Base-by-base conservation (phyloP, 2,797 vertebrate genomes). In the Gymnothorax javanicus region DNA sequence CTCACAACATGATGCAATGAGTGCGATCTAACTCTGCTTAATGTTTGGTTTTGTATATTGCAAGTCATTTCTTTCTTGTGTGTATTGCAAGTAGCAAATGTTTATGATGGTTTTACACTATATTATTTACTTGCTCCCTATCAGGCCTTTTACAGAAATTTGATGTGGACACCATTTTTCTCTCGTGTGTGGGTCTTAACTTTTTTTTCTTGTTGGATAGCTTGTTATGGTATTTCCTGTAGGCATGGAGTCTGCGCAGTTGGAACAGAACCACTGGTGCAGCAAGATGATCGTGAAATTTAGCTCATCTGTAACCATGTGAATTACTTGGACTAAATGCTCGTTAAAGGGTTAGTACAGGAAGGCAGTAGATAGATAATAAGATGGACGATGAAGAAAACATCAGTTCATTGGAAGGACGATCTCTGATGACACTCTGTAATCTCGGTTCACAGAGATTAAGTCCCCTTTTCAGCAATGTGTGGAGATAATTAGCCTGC, bases 401-500 rank as follows among this genome's bases (percentile, higher is more conserved):
- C 33, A 43, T 67, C 59, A 79, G 75, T 79, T 79, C 75, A 67
- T 13, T 64, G 23, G 64, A 33, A 23, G 9, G 43, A 69, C 56
- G 64, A 7, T 62, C 64, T 54, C 67, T 71, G 87, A 71, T 89
- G 88, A 84, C 56, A 84, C 62, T 60, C 82, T 69, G 84, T 71
- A 87, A 87, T 89, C 86, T 88, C 73, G 54, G 60, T 62, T 88
- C 87, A 84, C 17, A 87, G 27, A 59, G 86, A 17, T 83, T 81
- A 82, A 57, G 84, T 9, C 23, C 57, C 9, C 77, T 56, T 59
- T 81, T 60, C 25, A 43, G 60, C 52, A 79, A 12, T 79, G 71
- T n/a, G 33, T 85, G 64, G 23, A 86, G 88, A 86, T 92, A 89
- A 92, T 90, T 91, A 90, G 91, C 89, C 88, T 89, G 88, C 89